Base-by-base conservation (phyloP, 2,113 vertebrate species). In the Thalassoma bifasciatum region DNA sequence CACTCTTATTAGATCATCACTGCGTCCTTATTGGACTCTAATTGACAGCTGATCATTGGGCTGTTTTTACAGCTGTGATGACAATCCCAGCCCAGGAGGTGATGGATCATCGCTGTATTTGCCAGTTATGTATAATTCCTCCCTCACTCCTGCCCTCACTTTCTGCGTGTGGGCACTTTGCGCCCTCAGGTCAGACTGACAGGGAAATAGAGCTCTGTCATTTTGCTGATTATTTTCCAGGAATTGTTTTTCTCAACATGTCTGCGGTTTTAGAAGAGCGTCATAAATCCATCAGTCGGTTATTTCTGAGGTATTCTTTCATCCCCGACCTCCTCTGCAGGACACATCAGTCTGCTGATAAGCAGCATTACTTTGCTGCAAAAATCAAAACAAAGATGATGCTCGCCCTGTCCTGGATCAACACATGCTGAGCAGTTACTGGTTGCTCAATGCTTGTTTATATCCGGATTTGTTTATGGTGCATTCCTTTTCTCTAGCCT, bases 211-310 rank as follows among this genome's bases (percentile, higher is more conserved):
- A 66, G 61, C 75, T 82, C 79, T 85, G 66, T 87, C 75, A 83
- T 88, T 86, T 79, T 8, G 44, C 72, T 85, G 78, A 86, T 86
- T 37, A 44, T 89, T 87, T 84, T 82, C 79, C 87, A 23, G 75
- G 88, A 87, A 81, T 72, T 89, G 86, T 89, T 84, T 83, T 88
- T 83, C 59, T 64, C 52, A 3, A 23, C 37, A 34, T 60, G 84
- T 81, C 79, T 90, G 89, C 21, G 83, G 77, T 85, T 84, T 66
- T 52, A 40, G 13, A 46, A 21, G 13, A 71, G 66, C 46, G 73
- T 83, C 82, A 74, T 83, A 78, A 90, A 87, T 82, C 83, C 53
- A 83, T 85, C 79, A 80, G 22, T 71, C 8, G 70, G 71, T 79
- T 84, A 83, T 83, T 89, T 72, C 81, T 86, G 79, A 85, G 81